Evolutionary conservation across 2,113 vertebrate species (phyloP).

Genomic region (Erythrolamprus reginae): DNA sequence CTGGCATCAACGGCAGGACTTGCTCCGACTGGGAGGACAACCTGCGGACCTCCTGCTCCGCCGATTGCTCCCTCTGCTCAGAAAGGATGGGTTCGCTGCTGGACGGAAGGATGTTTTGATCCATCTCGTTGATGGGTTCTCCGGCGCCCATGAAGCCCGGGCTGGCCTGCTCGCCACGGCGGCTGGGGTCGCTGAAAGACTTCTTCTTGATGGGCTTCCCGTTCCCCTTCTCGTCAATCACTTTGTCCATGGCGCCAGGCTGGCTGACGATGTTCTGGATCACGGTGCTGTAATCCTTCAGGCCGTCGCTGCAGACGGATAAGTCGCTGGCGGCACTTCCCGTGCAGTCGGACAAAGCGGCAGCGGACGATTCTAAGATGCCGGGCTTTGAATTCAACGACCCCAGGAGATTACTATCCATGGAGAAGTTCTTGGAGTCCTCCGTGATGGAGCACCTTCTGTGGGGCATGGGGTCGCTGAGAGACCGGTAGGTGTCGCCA

Average conservation of each 20-base stretch:
- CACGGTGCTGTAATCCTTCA: conserved; percentile 84
- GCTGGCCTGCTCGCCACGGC: conserved; percentile 74
- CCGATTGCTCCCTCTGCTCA: conserved; percentile 67
- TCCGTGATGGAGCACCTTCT: conserved; percentile 73
- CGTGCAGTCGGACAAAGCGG: conserved; percentile 70
- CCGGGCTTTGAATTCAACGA: conserved; percentile 78
- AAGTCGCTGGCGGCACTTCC: conserved; percentile 88
- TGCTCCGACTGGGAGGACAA: conserved; percentile 69
- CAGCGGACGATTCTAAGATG: conserved; percentile 60
- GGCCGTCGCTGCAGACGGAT: conserved; percentile 84
- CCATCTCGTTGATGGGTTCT: conserved; percentile 85
- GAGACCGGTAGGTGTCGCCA: conserved; percentile 80
- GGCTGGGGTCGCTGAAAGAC: conserved; percentile 95
- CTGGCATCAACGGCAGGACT: conserved; percentile 32
- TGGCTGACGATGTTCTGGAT: conserved; percentile 90
- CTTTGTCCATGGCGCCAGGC: conserved; percentile 82
- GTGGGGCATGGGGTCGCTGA: conserved; percentile 97
- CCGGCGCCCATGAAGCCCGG: conserved; percentile 70
- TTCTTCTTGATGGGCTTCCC: conserved; percentile 95
- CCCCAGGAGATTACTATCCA: conserved; percentile 92
- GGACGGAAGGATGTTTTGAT: conserved; percentile 83
- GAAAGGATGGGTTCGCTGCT: conserved; percentile 93
- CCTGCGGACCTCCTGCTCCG: conserved; percentile 55
- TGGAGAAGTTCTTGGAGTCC: conserved; percentile 81
- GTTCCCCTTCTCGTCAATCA: conserved; percentile 81